Conservation (phyloP, 2,113 vertebrate species). For the Triplophysa tibetana region DNA sequence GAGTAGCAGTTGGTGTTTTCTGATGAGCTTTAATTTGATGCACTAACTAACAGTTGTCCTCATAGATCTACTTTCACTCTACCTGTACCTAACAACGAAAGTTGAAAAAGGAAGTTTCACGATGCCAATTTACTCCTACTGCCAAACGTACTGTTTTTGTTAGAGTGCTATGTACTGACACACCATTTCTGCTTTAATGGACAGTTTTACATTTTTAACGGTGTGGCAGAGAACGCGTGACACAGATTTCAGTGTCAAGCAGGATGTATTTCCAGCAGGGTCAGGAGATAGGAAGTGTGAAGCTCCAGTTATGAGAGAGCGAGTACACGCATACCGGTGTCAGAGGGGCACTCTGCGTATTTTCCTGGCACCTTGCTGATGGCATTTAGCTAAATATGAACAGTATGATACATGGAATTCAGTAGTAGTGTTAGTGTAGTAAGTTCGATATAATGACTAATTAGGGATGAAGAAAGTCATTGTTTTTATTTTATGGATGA, state of each 20-base stretch:
- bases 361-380: neutral
- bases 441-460: neutral
- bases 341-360: neutral
- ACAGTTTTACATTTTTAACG: neutral
- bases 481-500: no score
- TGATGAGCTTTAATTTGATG: slow-evolving; percentile 1
- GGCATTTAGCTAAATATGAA: neutral
- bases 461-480: no score
- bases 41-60: neutral
- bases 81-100: neutral
- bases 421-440: no score
- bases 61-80: neutral
- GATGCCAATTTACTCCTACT: slow-evolving; percentile 2
- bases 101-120: neutral
- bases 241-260: slow-evolving; percentile 7
- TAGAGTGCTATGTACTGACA: neutral
- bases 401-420: no score
- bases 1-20: neutral
- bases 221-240: no score
- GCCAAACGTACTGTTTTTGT: neutral
- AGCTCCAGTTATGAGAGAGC: slow-evolving; percentile 7
- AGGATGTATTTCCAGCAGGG: slow-evolving; percentile 35
- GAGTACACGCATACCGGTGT: slow-evolving; percentile 7
- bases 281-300: slow-evolving; percentile 48
- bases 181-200: neutral